Evolutionary conservation across 2,797 vertebrate genomes (phyloP), one percentile per base, ranked within the genome.

Genomic region (Hypotaenidia okinawae): DNA sequence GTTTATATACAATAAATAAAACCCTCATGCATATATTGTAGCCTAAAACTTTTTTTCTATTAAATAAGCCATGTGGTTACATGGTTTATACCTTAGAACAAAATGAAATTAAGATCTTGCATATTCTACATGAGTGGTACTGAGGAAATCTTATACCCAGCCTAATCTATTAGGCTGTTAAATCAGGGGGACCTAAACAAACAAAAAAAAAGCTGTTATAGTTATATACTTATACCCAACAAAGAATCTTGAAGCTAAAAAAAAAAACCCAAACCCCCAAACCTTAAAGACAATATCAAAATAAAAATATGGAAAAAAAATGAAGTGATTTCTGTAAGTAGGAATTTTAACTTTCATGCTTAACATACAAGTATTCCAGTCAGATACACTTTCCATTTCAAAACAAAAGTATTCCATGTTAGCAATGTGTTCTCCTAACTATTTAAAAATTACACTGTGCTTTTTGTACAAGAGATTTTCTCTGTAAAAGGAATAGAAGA

Each of bases 1-100:
- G 77, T 96, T 97, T 97, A 75, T 97, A 72, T 92, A 91, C 95
- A 97, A 94, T 94, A 64, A 96, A 95, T 89, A 84, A 96, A 96
- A 94, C 6, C 66, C 61, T 93, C 90, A 87, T 91, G 95, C 55
- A 55, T 96, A 81, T 96, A 43, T 92, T 92, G 84, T 89, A 87
- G 94, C 88, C 96, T 97, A 95, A 96, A 97, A 97, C 78, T 93
- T 94, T 87, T 92, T 93, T 94, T 95, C 87, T 77, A 62, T 84
- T 92, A 94, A 92, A 59, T 69, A 69, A 96, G 63, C 80, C 62
- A 61, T 77, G 61, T 97, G 93, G 96, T 97, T 97, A 96, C 84
- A 90, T 96, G 85, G 95, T 97, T 97, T 95, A 94, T 96, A 94
- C 68, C 82, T 92, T 95, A 97, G 84, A 90, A 95, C 87, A 95